Percentiles rank a stretch among this genome's conserved stretches.
Conservation (phyloP, 2,113 vertebrate genomes). For the Tichodroma muraria region DNA sequence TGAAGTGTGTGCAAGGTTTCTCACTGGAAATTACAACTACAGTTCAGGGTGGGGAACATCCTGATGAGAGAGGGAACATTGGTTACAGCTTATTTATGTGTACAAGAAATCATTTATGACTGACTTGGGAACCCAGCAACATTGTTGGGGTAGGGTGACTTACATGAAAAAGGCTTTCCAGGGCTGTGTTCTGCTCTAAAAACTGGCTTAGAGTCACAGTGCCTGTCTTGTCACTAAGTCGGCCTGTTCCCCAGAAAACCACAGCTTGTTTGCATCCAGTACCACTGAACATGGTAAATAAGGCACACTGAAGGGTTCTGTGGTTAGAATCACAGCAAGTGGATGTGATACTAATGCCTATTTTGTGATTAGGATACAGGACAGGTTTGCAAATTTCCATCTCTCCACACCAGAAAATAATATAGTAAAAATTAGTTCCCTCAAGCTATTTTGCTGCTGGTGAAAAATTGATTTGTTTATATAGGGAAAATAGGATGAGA, state of each 20-base stretch:
- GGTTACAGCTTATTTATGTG: background rate
- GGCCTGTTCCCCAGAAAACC: background rate
- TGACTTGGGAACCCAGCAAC: background rate
- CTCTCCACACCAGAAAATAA: background rate
- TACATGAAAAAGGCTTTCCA: background rate
- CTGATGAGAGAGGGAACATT: background rate
- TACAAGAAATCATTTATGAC: background rate
- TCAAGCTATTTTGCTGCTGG: background rate
- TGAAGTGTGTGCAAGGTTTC: background rate
- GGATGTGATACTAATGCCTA: background rate
- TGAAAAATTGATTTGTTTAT: background rate
- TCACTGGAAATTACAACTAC: background rate
- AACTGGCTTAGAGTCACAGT: background rate
- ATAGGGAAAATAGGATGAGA: background rate
- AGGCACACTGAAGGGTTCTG: background rate
- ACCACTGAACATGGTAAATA: background rate
- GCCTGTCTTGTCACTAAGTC: accelerated
- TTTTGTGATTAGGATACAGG: background rate
- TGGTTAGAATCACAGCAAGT: accelerated
- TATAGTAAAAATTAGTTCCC: background rate
- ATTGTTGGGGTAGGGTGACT: background rate
- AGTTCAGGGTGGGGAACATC: background rate
- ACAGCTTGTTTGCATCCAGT: background rate
- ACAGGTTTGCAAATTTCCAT: background rate
- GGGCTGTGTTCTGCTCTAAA: background rate